These are phyloP conservation scores for Emydocephalus ijimae DNA, from an alignment of 2,113 vertebrate species.

Conservation along the genomic window DNA sequence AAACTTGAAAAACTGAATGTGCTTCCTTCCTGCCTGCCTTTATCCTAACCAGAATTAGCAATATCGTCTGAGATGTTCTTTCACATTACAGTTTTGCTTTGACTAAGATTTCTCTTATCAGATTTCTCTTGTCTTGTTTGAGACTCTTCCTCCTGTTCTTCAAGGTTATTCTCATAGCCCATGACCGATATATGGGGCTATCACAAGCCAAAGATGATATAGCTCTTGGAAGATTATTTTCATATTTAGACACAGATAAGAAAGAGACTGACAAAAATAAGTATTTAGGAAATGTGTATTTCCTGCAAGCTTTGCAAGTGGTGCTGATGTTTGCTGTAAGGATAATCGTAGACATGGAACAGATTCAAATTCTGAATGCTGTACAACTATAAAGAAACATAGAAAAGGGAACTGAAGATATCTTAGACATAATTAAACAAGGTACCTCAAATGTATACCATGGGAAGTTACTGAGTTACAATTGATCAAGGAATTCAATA, in stretches of 20 bases:
- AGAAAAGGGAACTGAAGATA: neutral
- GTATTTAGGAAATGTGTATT: neutral
- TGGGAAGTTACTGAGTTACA: neutral
- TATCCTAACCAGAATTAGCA: neutral
- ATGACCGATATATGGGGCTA: neutral
- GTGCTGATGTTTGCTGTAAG: neutral
- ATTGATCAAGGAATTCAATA: neutral
- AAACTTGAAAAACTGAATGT: neutral
- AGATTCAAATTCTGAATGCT: neutral
- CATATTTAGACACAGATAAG: neutral
- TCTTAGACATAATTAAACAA: neutral
- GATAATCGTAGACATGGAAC: neutral
- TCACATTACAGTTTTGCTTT: neutral
- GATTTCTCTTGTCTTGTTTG: neutral
- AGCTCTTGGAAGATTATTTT: neutral
- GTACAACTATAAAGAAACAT: neutral
- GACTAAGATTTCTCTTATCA: neutral
- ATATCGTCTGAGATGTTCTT: neutral
- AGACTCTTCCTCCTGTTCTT: neutral
- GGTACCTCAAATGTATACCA: neutral
- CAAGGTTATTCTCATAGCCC: neutral
- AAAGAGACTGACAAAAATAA: neutral
- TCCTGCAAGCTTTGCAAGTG: neutral
- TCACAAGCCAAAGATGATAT: neutral
- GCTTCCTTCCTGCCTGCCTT: neutral